Base-by-base conservation (phyloP, 1,140 invertebrate genomes). In the Temnothorax longispinosus region DNA sequence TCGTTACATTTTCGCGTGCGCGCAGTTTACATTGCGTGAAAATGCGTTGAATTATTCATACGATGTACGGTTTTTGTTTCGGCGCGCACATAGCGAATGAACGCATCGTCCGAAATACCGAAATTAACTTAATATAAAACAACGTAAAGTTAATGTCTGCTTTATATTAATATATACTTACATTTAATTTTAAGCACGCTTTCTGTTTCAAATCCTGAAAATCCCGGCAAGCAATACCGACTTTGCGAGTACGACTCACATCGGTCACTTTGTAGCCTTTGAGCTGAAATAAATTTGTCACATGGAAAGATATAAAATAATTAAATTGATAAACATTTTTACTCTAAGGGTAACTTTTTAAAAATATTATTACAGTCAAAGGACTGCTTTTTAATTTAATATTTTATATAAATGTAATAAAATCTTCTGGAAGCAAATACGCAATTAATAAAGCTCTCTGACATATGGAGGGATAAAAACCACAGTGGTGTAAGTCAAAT, bases 261-360 rank as follows among this genome's bases (percentile, higher is more conserved):
- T 97, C 96, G 6, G 97, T 97, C 38, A 97, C 96, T 96, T 97
- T 97, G 90, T 96, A 97, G 72, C 97, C 97, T 93, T 96, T 97
- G 93, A 97, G 69, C 94, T 95, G 77, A 10, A 92, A 92, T 77
- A n/a, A 75, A 13, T 81, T 38, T 64, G 6, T 0, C 41, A 64
- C 0, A 2, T 35, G 27, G 15, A 4, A 41, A 56, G 67, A 60
- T 18, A 56, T 15, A 38, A 27, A 38, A n/a, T 38, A 69, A 54
- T 71, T 71, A 78, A 6, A 50, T 54, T 67, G 3, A 35, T 32
- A 56, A 21, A 65, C 3, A 32, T 50, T 52, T 35, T 11, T 18
- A 71, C 1, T 65, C 1, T 65, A 7, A 13, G 3, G 13, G 4
- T 11, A 21, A 32, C 13, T 54, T 35, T 32, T 32, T n/a, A n/a